Percentiles rank a stretch among this genome's conserved stretches.
Conservation (phyloP, 2,113 vertebrate genomes). For the Lynx canadensis region DNA sequence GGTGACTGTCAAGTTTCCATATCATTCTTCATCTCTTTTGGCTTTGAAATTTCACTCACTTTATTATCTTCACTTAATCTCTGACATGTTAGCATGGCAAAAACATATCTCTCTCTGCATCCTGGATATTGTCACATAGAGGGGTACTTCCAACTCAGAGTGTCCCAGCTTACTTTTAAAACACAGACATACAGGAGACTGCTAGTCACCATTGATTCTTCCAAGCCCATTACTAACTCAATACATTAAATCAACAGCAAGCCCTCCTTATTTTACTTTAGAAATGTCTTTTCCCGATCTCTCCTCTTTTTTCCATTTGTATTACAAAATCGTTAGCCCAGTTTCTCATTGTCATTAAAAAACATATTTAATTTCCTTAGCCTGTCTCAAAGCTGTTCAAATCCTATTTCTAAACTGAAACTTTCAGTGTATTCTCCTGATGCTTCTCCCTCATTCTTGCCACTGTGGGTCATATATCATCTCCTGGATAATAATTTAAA, state of each 20-base stretch:
- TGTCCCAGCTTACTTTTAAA: neutral
- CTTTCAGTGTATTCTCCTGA: slow-evolving; percentile 22
- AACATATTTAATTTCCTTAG: neutral
- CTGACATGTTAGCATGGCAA: neutral
- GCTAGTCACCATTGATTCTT: neutral
- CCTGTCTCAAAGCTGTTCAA: neutral
- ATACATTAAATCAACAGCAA: neutral
- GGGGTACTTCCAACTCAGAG: neutral
- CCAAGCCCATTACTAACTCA: neutral
- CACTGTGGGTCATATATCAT: neutral
- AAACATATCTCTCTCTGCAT: neutral
- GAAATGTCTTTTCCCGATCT: neutral
- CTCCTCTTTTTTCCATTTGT: neutral
- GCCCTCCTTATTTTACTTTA: neutral
- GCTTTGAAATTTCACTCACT: neutral
- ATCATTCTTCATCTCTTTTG: neutral
- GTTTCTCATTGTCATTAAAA: slow-evolving; percentile 20
- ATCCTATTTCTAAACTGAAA: neutral
- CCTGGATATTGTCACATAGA: neutral
- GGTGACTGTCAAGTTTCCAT: neutral
- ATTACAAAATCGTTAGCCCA: slow-evolving; percentile 4
- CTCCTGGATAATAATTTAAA: neutral
- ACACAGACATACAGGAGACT: neutral
- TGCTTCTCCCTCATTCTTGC: neutral
- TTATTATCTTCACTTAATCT: neutral